Evolutionary conservation across 1,140 invertebrate genomes (phyloP).

Genomic region (Diprion similis): DNA sequence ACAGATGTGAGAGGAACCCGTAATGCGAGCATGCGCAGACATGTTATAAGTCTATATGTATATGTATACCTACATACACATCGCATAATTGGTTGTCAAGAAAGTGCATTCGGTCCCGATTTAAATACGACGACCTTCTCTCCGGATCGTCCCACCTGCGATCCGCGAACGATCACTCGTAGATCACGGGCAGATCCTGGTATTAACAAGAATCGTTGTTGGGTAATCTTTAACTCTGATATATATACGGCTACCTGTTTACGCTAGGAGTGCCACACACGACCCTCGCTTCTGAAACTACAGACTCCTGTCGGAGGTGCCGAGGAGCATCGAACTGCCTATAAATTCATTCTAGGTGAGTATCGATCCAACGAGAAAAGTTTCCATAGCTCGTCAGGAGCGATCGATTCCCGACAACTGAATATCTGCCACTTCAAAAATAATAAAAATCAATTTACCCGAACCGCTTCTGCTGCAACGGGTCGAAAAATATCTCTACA

Average conservation of each 20-base stretch:
- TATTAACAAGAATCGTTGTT: constrained; percentile 10
- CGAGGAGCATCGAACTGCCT: too few relatives aligned
- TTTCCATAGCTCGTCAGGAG: too few relatives aligned
- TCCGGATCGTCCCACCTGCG: constrained; percentile 1
- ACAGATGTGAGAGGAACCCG: background rate
- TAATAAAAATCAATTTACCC: too few relatives aligned
- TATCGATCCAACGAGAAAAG: too few relatives aligned
- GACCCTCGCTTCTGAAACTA: background rate
- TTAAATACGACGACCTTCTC: constrained; percentile 15
- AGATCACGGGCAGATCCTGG: constrained; percentile 8
- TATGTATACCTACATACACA: background rate
- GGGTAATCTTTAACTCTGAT: background rate
- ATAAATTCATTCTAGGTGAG: too few relatives aligned
- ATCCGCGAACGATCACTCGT: background rate
- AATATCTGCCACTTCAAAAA: too few relatives aligned
- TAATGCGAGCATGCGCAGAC: too few relatives aligned
- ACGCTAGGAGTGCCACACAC: constrained; percentile 1
- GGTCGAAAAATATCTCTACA: too few relatives aligned
- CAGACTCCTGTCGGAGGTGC: background rate
- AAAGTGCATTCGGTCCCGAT: constrained; percentile 8
- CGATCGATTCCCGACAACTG: too few relatives aligned
- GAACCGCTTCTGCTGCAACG: too few relatives aligned
- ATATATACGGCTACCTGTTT: background rate
- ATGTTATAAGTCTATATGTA: background rate
- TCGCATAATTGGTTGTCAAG: background rate